Evolutionary conservation across 2,113 vertebrate genomes (phyloP).

Genomic region (Misgurnus mizolepis): DNA sequence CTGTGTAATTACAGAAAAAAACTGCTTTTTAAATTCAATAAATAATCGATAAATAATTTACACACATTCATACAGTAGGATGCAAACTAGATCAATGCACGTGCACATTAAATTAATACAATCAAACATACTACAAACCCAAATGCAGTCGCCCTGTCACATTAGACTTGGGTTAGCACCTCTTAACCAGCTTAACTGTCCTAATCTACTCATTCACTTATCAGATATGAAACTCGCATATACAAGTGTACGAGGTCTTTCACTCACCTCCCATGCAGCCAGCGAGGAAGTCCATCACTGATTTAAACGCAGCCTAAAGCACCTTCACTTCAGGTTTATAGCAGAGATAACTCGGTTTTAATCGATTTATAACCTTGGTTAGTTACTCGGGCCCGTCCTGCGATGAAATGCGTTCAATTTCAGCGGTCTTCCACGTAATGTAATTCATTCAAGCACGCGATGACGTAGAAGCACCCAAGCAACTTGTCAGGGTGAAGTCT

Average conservation of each 20-base stretch:
- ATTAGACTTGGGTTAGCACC: background rate
- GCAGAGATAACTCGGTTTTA: background rate
- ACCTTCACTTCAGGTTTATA: background rate
- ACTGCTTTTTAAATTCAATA: no score
- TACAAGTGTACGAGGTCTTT: background rate
- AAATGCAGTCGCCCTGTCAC: no score
- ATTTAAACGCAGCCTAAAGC: conserved; percentile 35
- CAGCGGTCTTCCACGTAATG: background rate
- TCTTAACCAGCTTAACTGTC: conserved; percentile 22
- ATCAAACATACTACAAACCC: no score
- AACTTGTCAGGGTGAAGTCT: background rate
- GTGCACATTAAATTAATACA: no score
- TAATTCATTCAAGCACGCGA: background rate
- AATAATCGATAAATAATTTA: no score
- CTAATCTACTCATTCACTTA: background rate
- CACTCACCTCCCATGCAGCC: conserved; percentile 90
- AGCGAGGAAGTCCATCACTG: conserved; percentile 89
- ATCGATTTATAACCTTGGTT: background rate
- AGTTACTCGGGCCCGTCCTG: background rate
- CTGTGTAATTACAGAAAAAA: no score
- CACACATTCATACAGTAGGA: no score
- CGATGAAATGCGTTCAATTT: background rate
- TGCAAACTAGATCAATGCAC: no score
- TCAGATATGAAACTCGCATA: background rate
- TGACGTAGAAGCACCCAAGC: background rate